These are phyloP conservation scores for Emberiza fucata DNA, from an alignment of 2,113 vertebrate genomes.

Conservation along the genomic window DNA sequence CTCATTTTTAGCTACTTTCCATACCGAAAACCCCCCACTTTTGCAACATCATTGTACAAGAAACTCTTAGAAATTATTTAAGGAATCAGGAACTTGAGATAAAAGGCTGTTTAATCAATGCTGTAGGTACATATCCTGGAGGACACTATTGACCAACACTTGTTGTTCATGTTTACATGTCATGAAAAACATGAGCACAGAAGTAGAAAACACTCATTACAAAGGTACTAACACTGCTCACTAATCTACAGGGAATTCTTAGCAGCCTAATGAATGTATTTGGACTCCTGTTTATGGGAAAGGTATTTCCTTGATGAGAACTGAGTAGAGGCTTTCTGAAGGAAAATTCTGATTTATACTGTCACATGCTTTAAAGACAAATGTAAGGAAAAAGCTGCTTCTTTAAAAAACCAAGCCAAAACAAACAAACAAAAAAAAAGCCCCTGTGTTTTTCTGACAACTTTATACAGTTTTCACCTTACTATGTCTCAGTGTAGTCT, in stretches of 20 bases:
- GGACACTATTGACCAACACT: background rate
- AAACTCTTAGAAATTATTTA: background rate
- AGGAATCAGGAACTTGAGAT: background rate
- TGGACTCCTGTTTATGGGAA: background rate
- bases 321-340: background rate
- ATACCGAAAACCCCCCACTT: background rate
- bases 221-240: background rate
- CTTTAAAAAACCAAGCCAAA: background rate
- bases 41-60: background rate
- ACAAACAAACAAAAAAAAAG: background rate
- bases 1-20: background rate
- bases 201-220: background rate
- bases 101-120: background rate
- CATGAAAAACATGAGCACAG: background rate
- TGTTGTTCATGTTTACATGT: background rate
- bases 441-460: background rate
- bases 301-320: background rate
- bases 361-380: background rate
- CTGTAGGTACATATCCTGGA: background rate
- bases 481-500: background rate
- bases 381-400: background rate
- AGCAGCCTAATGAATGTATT: background rate
- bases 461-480: background rate
- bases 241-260: background rate
- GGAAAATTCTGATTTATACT: background rate